Conservation (phyloP, 2,888 invertebrate genomes). For the Cataglyphis livida region DNA sequence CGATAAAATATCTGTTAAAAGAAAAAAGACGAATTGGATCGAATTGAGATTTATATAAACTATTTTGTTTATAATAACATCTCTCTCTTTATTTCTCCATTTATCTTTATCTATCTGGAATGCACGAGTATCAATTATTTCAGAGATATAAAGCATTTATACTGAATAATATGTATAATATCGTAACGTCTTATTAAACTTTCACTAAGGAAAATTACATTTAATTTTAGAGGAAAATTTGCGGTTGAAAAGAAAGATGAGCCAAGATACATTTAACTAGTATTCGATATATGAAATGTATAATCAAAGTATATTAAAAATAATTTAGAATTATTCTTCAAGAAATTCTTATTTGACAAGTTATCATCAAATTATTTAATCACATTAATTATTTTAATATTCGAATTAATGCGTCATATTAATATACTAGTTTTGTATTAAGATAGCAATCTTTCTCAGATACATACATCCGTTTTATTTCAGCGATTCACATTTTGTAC, state of each 20-base stretch:
- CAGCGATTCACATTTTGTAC: not conserved
- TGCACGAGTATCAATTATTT: not conserved
- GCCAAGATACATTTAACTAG: not conserved
- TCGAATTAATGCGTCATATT: not conserved
- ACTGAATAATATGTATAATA: not conserved
- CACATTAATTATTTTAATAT: not conserved
- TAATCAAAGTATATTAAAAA: not conserved
- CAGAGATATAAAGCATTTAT: slow-evolving; percentile 1
- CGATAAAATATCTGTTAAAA: not conserved
- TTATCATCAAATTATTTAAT: not conserved
- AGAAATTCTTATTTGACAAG: not conserved
- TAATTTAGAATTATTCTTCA: not conserved
- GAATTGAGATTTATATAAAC: not conserved
- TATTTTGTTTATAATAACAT: not conserved
- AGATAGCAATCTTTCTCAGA: not conserved
- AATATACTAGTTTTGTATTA: not conserved
- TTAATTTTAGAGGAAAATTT: not conserved
- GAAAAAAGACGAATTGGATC: not conserved
- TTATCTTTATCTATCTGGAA: not conserved
- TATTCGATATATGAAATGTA: not conserved
- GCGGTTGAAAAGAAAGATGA: not conserved
- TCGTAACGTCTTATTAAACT: not conserved
- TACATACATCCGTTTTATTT: not conserved
- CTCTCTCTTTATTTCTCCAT: not conserved
- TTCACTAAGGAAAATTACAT: not conserved